Evolutionary conservation across 1,140 invertebrate genomes (phyloP).

Genomic region (Coelopa frigida): DNA sequence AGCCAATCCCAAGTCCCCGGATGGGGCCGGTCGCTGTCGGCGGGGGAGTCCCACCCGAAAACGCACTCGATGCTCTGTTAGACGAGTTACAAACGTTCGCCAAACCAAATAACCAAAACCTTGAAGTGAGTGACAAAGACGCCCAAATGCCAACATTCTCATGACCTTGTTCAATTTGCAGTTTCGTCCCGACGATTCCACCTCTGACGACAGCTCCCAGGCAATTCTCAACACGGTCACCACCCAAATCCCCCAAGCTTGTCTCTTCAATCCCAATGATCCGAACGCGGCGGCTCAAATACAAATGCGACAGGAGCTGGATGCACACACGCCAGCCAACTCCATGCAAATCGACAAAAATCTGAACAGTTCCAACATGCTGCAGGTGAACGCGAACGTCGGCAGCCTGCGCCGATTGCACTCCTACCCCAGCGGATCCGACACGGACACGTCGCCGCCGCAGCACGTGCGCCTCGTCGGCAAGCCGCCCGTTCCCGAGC

Average conservation of each 20-base stretch:
- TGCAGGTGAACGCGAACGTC: constrained; percentile 41
- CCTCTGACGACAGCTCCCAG: constrained; percentile 44
- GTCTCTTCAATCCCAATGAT: constrained; percentile 31
- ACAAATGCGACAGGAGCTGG: constrained; percentile 18
- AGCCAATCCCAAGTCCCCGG: constrained; percentile 47
- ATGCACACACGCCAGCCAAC: constrained; percentile 2
- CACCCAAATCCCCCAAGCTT: constrained; percentile 43
- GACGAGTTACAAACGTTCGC: constrained; percentile 84
- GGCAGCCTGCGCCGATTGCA: constrained; percentile 61
- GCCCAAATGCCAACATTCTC: background rate
- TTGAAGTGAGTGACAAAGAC: constrained; percentile 22
- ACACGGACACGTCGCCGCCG: constrained; percentile 62
- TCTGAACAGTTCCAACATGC: background rate
- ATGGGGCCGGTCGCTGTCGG: constrained; percentile 57
- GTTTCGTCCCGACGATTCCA: constrained; percentile 41
- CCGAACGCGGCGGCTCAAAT: constrained; percentile 19
- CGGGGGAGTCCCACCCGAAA: constrained; percentile 68
- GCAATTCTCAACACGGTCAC: constrained; percentile 42
- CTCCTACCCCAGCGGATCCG: constrained; percentile 67
- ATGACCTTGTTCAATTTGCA: constrained; percentile 7
- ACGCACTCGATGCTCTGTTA: constrained; percentile 91
- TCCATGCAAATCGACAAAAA: background rate
- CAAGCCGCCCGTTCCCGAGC: constrained; percentile 70
- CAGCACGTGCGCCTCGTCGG: constrained; percentile 23
- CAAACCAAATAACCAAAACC: constrained; percentile 50